Base-by-base conservation (phyloP, 2,888 invertebrate genomes). In the Chymomyza procnemis region DNA sequence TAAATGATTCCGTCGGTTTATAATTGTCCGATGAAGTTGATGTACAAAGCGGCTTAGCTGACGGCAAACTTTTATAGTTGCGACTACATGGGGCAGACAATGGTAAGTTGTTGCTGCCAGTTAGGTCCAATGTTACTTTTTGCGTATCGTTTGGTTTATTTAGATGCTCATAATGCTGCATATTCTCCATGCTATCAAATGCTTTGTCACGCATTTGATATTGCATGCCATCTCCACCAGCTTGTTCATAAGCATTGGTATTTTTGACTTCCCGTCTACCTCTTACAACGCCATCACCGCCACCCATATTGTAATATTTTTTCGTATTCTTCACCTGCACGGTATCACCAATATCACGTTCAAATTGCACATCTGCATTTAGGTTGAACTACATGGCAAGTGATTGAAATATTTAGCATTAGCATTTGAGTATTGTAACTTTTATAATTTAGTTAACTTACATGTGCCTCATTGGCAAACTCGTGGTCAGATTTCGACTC, bases 401-500 rank as follows among this genome's bases (percentile, higher is more conserved):
- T 6, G 5, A 2, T 26, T 26, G 1, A 1, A 26, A 26, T 54
- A 12, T 54, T 54, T 12, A 54, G 4, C 14, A 54, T 55, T 21
- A 18, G 34, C 18, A n/a, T 5, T 57, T 2, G 5, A 34, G 2
- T 26, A 26, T 26, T 26, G 26, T 1, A 1, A n/a, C n/a, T n/a
- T n/a, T n/a, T 6, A 26, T 6, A 2, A n/a, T 18, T 54, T 19
- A n/a, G 1, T 4, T 22, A 21, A 14, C 88, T 88, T 70, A 89
- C 89, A 57, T 89, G 87, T 5, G 74, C 75, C 52, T 89, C 87
- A 56, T 85, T 88, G 16, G 81, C 80, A 48, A 88, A 88, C 67
- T 90, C 89, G 59, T 90, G 89, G 71, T 90, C 90, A 1, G 90
- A 90, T 64, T 90, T 90, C 21, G 90, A 89, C 62, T 88, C 87